Conservation (phyloP, 2,113 vertebrate species). For the Siniperca chuatsi region DNA sequence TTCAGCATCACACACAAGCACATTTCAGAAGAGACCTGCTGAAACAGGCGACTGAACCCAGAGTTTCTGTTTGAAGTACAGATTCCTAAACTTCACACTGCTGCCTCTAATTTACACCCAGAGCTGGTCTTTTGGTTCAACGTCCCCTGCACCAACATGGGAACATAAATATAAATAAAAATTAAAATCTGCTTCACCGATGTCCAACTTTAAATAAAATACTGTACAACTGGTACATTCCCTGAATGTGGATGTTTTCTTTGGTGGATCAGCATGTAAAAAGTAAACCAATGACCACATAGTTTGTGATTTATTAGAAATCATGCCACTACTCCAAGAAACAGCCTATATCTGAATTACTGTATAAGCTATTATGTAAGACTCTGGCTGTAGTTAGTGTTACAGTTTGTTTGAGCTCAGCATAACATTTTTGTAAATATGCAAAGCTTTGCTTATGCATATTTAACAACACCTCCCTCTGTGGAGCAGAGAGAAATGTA, state of each 20-base stretch:
- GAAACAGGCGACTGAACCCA: not conserved
- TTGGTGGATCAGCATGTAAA: not conserved
- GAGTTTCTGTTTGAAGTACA: slow-evolving; percentile 8
- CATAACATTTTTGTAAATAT: slow-evolving; percentile 4
- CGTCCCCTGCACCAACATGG: not conserved
- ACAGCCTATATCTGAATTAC: not conserved
- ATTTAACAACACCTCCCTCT: slow-evolving; percentile 21
- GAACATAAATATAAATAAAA: not conserved
- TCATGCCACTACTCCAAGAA: not conserved
- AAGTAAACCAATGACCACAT: not conserved
- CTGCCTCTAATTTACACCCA: slow-evolving; percentile 4
- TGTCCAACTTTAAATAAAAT: not conserved
- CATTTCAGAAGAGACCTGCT: slow-evolving; percentile 7
- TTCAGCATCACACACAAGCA: slow-evolving; percentile 22
- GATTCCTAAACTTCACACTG: not conserved
- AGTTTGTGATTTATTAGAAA: not conserved
- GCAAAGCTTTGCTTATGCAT: slow-evolving; percentile 30
- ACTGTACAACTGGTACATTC: not conserved
- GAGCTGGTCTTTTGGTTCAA: not conserved
- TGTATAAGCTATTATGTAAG: not conserved
- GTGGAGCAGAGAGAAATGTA: not conserved
- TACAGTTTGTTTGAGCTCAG: slow-evolving; percentile 10
- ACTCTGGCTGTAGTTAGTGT: not conserved
- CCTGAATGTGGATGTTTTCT: not conserved
- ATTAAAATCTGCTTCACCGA: not conserved